Base-by-base conservation (phyloP, 2,113 vertebrate species). In the Anoplopoma fimbria region DNA sequence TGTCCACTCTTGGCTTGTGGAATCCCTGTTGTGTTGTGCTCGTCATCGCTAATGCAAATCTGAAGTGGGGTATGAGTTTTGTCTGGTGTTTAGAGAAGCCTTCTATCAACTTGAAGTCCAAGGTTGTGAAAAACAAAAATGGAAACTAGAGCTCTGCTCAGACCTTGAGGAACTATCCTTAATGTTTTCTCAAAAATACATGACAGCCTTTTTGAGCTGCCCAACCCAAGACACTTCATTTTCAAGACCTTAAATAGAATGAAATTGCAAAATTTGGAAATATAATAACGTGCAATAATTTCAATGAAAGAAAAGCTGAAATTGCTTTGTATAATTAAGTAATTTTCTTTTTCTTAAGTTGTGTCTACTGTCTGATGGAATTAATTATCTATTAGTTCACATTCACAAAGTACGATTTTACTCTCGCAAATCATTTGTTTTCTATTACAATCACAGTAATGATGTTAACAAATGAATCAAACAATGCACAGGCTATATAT, bases 1-100 rank as follows among this genome's bases (percentile, higher is more conserved):
- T 86, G 88, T 87, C 90, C 85, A 88, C 73, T 84, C 69, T 61
- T 69, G 69, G 58, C 71, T 49, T n/a, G 40, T 42, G 27, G 73
- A 69, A 79, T 63, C 49, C 75, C 69, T 82, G 45, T 57, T 60
- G 47, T 51, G 49, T 31, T 79, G n/a, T n/a, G 49, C 14, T 75
- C 13, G 76, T 67, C 74, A 25, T 70, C 25, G 23, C 74, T 65
- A 69, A 82, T 58, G 49, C 9, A 67, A 25, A 73, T 61, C 40
- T 55, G 38, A 65, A 33, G 38, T 31, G 13, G n/a, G 33, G 4
- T n/a, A 21, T 23, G 57, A 51, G 21, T 45, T 19, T 29, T 3
- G 23, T 72, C 64, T 79, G 60, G 6, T 53, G 78, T 62, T 71
- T 64, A 51, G 60, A 69, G 36, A 65, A n/a, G 45, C 25, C 0